These are phyloP conservation scores for Leptinotarsa undecemlineata DNA, from an alignment of 1,140 invertebrate species.

Conservation along the genomic window DNA sequence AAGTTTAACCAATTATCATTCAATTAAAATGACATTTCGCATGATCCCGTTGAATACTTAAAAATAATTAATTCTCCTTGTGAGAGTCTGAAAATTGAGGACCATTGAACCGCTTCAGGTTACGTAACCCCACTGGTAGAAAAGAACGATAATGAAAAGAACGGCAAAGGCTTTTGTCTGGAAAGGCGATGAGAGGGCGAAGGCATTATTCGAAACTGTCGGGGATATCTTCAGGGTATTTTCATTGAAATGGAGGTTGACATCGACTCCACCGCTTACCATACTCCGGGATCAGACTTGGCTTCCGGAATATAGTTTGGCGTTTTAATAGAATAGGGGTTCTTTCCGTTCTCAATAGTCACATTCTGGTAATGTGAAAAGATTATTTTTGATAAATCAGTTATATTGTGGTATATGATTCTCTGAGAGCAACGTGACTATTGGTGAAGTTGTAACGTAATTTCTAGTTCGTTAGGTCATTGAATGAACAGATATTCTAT, in stretches of 20 bases:
- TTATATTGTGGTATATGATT: too few relatives aligned
- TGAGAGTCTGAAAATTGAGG: neutral
- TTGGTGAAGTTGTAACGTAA: too few relatives aligned
- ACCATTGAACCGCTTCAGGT: slow-evolving; percentile 2
- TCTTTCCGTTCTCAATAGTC: too few relatives aligned
- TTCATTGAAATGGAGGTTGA: slow-evolving; percentile 3
- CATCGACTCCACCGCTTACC: neutral
- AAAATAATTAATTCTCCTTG: neutral
- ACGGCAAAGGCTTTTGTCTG: neutral
- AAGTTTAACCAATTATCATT: neutral
- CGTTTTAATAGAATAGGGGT: too few relatives aligned
- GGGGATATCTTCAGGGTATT: neutral
- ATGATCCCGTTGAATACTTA: neutral
- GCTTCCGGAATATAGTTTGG: too few relatives aligned
- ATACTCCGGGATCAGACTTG: too few relatives aligned
- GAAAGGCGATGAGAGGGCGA: neutral
- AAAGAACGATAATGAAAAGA: slow-evolving; percentile 1
- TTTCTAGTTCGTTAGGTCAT: too few relatives aligned
- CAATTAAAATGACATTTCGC: neutral
- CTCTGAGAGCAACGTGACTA: too few relatives aligned
- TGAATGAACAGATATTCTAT: too few relatives aligned
- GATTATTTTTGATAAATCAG: too few relatives aligned
- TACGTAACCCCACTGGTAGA: neutral
- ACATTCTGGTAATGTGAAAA: too few relatives aligned
- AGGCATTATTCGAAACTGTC: neutral